phyloP scores from a whole-genome alignment of 1,140 invertebrate genomes.

The Bombus pascuorum region DNA sequence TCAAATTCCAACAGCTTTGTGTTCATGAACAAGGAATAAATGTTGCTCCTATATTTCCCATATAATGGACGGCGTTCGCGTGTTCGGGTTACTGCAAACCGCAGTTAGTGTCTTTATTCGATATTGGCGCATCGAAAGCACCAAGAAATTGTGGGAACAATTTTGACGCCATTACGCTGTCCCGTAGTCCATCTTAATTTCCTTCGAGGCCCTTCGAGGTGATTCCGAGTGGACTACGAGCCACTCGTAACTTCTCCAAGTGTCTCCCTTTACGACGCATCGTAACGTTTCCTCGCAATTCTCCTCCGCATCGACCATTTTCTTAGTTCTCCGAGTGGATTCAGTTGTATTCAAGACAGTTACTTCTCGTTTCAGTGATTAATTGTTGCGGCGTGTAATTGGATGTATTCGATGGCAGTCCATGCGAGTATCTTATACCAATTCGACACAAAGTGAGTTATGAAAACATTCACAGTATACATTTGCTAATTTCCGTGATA shows the following conservation, averaged over 20 bases:
- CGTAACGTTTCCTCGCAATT: constrained; percentile 44
- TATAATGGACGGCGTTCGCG: too few species aligned
- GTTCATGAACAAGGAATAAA: too few species aligned
- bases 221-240: background rate
- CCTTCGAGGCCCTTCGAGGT: constrained; percentile 18
- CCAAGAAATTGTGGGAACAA: constrained; percentile 39
- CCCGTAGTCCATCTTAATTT: constrained; percentile 55
- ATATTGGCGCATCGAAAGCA: background rate
- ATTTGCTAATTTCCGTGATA: too few species aligned
- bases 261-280: constrained; percentile 46
- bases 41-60: too few species aligned
- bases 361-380: background rate
- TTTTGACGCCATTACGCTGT: constrained; percentile 45
- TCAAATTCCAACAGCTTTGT: too few species aligned
- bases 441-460: too few species aligned
- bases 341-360: background rate
- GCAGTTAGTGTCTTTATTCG: background rate
- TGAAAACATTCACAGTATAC: too few species aligned
- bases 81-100: too few species aligned
- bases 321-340: background rate
- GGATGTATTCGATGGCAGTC: background rate
- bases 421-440: background rate
- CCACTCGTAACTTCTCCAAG: constrained; percentile 43
- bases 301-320: background rate
- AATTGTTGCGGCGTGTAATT: background rate